Evolutionary conservation across 53 echinoderm and acorn worm species (phyloP).

Genomic region (Paelopatides confundens): DNA sequence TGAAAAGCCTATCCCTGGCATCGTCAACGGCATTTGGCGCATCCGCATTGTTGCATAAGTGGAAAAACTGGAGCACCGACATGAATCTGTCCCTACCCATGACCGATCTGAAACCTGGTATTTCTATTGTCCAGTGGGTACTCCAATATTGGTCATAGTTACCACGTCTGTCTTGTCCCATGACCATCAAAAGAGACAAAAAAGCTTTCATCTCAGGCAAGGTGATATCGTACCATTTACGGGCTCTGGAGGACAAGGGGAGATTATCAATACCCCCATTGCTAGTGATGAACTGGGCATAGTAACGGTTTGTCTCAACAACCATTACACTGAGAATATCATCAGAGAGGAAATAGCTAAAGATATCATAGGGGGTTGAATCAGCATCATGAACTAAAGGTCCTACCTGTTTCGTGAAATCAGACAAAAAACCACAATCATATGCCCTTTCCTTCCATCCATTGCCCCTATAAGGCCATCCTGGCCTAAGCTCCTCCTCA

Average conservation of each 20-base stretch:
- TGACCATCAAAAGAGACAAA: background rate
- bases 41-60: background rate
- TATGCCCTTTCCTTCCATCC: conserved; percentile 4
- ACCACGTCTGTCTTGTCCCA: conserved; percentile 12
- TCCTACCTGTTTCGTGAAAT: conserved; percentile 2
- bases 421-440: background rate
- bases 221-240: conserved; percentile 6
- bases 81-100: conserved; percentile 30
- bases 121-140: conserved; percentile 14
- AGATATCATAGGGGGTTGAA: conserved; percentile 12
- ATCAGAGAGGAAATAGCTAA: conserved; percentile 15
- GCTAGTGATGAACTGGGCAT: background rate
- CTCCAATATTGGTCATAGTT: conserved; percentile 14
- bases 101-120: background rate
- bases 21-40: background rate
- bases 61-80: conserved; percentile 1
- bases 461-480: background rate
- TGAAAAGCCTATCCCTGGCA: conserved; percentile 16
- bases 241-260: background rate
- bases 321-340: conserved; percentile 12
- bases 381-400: background rate
- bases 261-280: conserved; percentile 27
- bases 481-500: background rate
- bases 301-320: conserved; percentile 22
- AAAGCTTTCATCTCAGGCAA: conserved; percentile 26